A percentile compares a stretch with the other conserved stretches of the same genome.
Evolutionary conservation across 2,888 invertebrate genomes (phyloP).

Genomic region (Noctua fimbriata): DNA sequence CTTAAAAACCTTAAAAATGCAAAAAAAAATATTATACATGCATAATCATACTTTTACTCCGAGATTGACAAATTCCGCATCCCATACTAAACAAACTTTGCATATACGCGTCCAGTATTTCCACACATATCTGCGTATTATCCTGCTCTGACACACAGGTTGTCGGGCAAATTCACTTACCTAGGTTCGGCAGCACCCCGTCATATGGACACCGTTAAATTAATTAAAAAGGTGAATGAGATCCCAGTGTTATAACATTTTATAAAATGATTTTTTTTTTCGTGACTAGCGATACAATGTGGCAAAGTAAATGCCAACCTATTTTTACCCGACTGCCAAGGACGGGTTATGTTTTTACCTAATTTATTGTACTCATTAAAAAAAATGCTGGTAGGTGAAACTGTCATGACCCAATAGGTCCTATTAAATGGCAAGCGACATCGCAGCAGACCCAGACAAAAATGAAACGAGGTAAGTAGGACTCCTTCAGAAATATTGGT

Average conservation of each 20-base stretch:
- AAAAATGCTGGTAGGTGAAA: neutral
- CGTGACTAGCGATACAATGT: neutral
- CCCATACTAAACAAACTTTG: conserved; percentile 5
- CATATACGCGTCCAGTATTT: conserved; percentile 48
- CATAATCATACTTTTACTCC: too few species aligned
- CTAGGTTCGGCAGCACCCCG: conserved; percentile 51
- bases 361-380: neutral
- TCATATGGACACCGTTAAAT: conserved; percentile 53
- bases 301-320: neutral
- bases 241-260: conserved; percentile 27
- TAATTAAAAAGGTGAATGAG: conserved; percentile 51
- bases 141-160: conserved; percentile 67
- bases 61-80: too few species aligned
- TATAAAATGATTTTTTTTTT: neutral
- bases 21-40: neutral
- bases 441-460: neutral
- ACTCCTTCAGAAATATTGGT: neutral
- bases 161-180: conserved; percentile 70
- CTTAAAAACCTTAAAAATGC: neutral
- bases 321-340: neutral
- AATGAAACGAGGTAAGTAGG: neutral
- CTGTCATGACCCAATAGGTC: neutral
- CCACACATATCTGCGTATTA: conserved; percentile 64
- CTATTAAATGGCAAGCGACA: neutral
- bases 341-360: too few species aligned